Percentiles rank a stretch among this genome's conserved stretches.
These are phyloP conservation scores for Empidonax traillii DNA, from an alignment of 2,113 vertebrate species.

Conservation along the genomic window DNA sequence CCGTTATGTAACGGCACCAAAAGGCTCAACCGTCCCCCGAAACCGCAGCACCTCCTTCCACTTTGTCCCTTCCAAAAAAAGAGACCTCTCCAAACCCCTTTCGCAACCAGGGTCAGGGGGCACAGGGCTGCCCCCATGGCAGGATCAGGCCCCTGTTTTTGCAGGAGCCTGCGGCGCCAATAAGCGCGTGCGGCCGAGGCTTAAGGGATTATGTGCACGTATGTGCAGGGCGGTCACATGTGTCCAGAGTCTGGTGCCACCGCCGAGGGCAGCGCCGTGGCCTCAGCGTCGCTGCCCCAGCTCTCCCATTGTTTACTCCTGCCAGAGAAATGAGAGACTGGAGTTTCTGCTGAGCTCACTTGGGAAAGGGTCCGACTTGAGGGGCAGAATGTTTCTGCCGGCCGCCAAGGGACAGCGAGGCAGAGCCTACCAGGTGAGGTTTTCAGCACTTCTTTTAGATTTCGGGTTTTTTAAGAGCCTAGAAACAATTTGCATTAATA, in stretches of 20 bases:
- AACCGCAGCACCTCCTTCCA: not conserved
- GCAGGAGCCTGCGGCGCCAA: not conserved
- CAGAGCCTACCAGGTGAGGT: conserved; percentile 48
- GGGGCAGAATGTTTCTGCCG: conserved; percentile 20
- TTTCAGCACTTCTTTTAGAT: not conserved
- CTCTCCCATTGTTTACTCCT: not conserved
- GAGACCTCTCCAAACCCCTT: not conserved
- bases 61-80: not conserved
- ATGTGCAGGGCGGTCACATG: conserved; percentile 56
- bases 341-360: not conserved
- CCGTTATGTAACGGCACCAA: not conserved
- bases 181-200: not conserved
- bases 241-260: not conserved
- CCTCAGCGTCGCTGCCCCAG: not conserved
- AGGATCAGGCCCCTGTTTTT: not conserved
- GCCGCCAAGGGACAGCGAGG: not conserved
- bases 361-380: not conserved
- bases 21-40: not conserved
- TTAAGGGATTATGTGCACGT: conserved; percentile 16
- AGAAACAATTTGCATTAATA: not conserved
- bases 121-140: not conserved
- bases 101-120: accelerated
- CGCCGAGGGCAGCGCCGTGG: not conserved
- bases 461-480: not conserved
- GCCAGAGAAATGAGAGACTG: not conserved